phyloP scores from a whole-genome alignment of 2,888 invertebrate species.

The Drosophila kambysellisi region DNA sequence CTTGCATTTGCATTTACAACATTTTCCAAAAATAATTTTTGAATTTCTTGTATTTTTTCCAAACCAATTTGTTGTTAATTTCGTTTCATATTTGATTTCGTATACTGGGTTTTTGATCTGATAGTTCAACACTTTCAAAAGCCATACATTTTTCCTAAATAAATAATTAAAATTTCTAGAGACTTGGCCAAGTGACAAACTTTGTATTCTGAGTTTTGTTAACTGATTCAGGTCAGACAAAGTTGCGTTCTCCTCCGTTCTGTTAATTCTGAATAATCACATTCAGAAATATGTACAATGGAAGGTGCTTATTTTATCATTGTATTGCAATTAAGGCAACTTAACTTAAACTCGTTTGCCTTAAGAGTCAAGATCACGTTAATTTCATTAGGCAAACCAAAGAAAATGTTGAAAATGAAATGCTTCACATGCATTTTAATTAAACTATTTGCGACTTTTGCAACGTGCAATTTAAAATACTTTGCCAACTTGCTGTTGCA shows the following conservation, averaged over 20 bases:
- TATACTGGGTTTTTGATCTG: neutral
- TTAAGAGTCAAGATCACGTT: slow-evolving; percentile 43
- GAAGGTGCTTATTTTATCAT: neutral
- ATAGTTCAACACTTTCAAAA: neutral
- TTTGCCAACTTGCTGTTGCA: slow-evolving; percentile 44
- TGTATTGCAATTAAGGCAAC: slow-evolving; percentile 17
- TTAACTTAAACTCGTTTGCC: neutral
- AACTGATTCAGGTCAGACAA: neutral
- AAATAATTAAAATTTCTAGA: neutral
- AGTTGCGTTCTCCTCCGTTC: neutral
- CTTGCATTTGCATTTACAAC: slow-evolving; percentile 3
- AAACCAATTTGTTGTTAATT: neutral
- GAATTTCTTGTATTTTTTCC: neutral
- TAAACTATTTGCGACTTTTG: slow-evolving; percentile 67
- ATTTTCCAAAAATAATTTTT: neutral
- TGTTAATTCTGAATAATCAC: neutral
- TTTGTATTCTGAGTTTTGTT: neutral
- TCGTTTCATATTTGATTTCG: neutral
- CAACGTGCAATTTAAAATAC: slow-evolving; percentile 61
- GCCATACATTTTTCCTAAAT: neutral
- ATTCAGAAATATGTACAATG: neutral
- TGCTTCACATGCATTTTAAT: slow-evolving; percentile 64
- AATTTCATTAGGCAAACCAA: slow-evolving; percentile 52
- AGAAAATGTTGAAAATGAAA: slow-evolving; percentile 49
- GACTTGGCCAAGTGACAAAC: neutral